These are phyloP conservation scores for Tachuris rubrigastra DNA, from an alignment of 2,113 vertebrate species.

Conservation along the genomic window DNA sequence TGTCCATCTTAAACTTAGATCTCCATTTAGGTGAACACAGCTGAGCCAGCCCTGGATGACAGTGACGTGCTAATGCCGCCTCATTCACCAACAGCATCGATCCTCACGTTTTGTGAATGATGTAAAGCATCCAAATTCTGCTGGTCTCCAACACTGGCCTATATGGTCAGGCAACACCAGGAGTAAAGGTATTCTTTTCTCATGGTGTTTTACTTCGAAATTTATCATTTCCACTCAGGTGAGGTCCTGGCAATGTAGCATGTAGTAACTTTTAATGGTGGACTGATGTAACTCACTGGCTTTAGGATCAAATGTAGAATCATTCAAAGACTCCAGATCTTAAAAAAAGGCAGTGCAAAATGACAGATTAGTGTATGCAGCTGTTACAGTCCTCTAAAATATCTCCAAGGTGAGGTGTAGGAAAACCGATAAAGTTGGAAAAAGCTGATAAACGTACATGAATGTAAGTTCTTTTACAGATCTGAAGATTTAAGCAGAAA, in stretches of 20 bases:
- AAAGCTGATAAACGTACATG: not conserved
- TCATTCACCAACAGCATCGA: not conserved
- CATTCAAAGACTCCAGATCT: not conserved
- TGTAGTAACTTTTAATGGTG: not conserved
- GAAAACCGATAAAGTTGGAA: not conserved
- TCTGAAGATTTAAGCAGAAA: not conserved
- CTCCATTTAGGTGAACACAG: not conserved
- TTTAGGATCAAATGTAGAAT: not conserved
- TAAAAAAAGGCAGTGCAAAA: not conserved
- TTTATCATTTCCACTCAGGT: not conserved
- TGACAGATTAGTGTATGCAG: not conserved
- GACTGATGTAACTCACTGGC: not conserved
- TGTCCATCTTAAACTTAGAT: not conserved
- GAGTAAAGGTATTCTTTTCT: not conserved
- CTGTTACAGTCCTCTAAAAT: not conserved
- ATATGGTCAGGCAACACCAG: not conserved
- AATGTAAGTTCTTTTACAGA: not conserved
- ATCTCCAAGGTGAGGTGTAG: not conserved
- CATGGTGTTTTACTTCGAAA: not conserved
- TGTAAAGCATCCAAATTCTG: not conserved
- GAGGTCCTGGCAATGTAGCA: not conserved
- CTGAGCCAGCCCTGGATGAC: not conserved
- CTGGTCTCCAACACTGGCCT: not conserved
- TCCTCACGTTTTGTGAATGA: not conserved
- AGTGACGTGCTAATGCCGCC: not conserved